A percentile compares a stretch with the other conserved stretches of the same genome.
These are phyloP conservation scores for Pseudomugil gertrudae DNA, from an alignment of 2,797 vertebrate species.

Conservation along the genomic window DNA sequence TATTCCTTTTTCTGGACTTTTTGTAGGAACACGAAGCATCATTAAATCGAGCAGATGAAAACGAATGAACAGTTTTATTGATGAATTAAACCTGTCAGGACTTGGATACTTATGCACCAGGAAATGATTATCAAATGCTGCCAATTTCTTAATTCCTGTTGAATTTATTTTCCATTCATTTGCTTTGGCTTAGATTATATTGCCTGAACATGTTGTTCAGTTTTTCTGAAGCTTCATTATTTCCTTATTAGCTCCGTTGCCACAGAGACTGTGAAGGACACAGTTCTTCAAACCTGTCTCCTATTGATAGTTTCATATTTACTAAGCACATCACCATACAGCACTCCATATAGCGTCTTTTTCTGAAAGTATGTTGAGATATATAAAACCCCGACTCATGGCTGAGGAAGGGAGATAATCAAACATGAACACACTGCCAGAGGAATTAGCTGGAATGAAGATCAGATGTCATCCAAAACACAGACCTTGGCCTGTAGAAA, in stretches of 20 bases:
- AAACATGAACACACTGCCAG: slow-evolving; percentile 50
- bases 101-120: slow-evolving; percentile 27
- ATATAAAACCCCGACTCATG: slow-evolving; percentile 34
- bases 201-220: slow-evolving; percentile 24
- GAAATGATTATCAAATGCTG: slow-evolving; percentile 5
- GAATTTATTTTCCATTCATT: slow-evolving; percentile 1
- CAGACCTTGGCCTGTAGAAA: slow-evolving; percentile 66
- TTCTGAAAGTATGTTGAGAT: slow-evolving; percentile 19
- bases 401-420: slow-evolving; percentile 26
- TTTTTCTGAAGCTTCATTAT: slow-evolving; percentile 30
- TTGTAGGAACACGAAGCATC: not conserved
- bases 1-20: slow-evolving; percentile 5
- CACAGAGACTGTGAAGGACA: slow-evolving; percentile 12
- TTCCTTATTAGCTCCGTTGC: slow-evolving; percentile 21
- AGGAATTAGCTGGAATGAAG: slow-evolving; percentile 72
- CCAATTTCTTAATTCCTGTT: slow-evolving; percentile 17
- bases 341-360: slow-evolving; percentile 2
- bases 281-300: slow-evolving; percentile 6
- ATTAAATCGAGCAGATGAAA: slow-evolving; percentile 10
- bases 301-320: slow-evolving; percentile 13
- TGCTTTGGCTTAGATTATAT: slow-evolving; percentile 24
- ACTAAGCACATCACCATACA: not conserved
- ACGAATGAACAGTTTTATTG: slow-evolving; percentile 14
- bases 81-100: slow-evolving; percentile 37
- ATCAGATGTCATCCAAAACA: slow-evolving; percentile 73